Conservation (phyloP, 2,797 vertebrate genomes). For the Steatocranus sp. region DNA sequence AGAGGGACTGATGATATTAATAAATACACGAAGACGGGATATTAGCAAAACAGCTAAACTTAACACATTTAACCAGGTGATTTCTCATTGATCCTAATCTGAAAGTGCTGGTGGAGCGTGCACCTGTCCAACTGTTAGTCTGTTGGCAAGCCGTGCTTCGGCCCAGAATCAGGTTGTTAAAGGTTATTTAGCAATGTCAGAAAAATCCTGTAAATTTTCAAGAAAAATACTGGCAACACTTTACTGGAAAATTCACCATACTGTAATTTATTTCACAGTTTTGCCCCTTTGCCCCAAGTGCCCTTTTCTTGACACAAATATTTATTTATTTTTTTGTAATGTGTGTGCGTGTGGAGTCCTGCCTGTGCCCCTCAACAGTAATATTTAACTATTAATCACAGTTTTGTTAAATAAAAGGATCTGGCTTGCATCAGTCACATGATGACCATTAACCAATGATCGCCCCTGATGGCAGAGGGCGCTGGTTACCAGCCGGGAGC, state of each 20-base stretch:
- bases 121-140: neutral
- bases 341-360: neutral
- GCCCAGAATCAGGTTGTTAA: neutral
- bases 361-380: neutral
- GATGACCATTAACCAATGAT: neutral
- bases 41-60: neutral
- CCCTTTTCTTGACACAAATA: neutral
- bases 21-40: neutral
- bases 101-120: neutral
- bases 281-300: neutral
- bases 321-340: neutral
- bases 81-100: neutral
- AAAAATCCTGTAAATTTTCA: neutral
- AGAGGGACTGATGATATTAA: neutral
- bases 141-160: neutral
- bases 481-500: neutral
- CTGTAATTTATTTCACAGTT: neutral
- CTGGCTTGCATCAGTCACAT: neutral
- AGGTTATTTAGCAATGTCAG: neutral
- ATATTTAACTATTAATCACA: neutral
- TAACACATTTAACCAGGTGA: neutral
- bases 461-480: neutral
- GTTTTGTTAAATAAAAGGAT: neutral
- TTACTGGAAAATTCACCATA: neutral
- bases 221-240: neutral